These are phyloP conservation scores for Megastigmus dorsalis DNA, from an alignment of 2,888 invertebrate species.

Conservation along the genomic window DNA sequence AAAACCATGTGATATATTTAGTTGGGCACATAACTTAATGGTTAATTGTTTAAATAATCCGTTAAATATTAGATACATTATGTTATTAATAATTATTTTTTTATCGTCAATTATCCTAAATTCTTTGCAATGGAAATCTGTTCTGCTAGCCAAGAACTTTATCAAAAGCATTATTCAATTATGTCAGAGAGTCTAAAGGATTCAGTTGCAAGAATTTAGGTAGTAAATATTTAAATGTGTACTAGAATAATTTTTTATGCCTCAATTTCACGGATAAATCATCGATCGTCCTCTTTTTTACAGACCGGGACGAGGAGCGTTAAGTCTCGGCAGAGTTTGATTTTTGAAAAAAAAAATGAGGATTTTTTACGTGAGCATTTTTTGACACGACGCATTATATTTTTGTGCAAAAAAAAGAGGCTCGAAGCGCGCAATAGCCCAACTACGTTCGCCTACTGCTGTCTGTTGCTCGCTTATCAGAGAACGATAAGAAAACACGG, in stretches of 20 bases:
- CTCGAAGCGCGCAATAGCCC: constrained; percentile 11
- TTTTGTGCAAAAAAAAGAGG: constrained; percentile 35
- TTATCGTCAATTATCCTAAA: too few relatives aligned
- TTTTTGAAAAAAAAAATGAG: constrained; percentile 57
- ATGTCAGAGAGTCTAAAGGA: too few relatives aligned
- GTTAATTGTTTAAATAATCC: too few relatives aligned
- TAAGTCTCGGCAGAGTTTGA: constrained; percentile 51
- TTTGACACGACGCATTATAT: constrained; percentile 47
- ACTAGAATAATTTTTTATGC: background rate
- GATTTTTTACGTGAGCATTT: constrained; percentile 60
- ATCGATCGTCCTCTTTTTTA: constrained; percentile 55
- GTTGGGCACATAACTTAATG: too few relatives aligned
- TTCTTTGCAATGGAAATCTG: too few relatives aligned
- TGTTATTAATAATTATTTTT: too few relatives aligned
- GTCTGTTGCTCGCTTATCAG: constrained; percentile 45
- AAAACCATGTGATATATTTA: too few relatives aligned
- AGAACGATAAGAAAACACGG: constrained; percentile 12
- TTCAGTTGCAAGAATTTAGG: too few relatives aligned
- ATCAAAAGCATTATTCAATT: too few relatives aligned
- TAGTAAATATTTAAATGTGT: background rate
- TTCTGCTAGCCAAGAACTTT: too few relatives aligned
- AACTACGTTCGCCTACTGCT: constrained; percentile 39
- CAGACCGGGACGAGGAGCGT: constrained; percentile 58
- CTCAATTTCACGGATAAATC: constrained; percentile 24
- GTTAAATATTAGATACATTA: too few relatives aligned